Evolutionary conservation across 2,113 vertebrate species (phyloP), one percentile per base, ranked within the genome.

Genomic region (Pseudopodoces humilis): DNA sequence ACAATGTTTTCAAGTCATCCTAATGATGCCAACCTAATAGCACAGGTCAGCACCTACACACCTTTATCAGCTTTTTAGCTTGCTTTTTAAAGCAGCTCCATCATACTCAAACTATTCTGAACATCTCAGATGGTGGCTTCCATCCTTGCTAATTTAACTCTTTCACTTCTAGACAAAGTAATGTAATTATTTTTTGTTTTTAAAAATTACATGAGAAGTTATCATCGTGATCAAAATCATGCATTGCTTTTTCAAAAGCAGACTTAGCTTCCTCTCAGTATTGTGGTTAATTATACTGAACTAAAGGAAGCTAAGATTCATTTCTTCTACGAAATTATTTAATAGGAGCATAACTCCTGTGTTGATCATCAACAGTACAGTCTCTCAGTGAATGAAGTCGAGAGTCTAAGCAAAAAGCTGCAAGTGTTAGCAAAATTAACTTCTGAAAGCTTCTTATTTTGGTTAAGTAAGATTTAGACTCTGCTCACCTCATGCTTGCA

Each of bases 371-470:
- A 68, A 53, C 13, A 56, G 24, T 8, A 53, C 5, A 75, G 76
- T 16, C 49, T 20, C 15, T 44, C 20, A 52, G 11, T 58, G 4
- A 64, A 77, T 58, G 4, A 64, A 77, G 52, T 28, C 24, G 13
- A 88, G 15, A 25, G 30, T 10, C 33, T 50, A 70, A 90, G 59
- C 12, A 91, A 94, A 88, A 0, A 95, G 59, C 75, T 83, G 22
- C 27, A 70, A 81, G 52, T 72, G 56, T 77, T 43, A 64, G 72
- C 35, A 90, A 94, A 95, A 93, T 88, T 95, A 86, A 81, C 90
- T 92, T 81, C 85, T 52, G 44, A 88, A 94, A 96, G 79, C 75
- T 80, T 69, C 90, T 93, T 93, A 88, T 71, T 94, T 88, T 64
- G 37, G 58, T 83, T 90, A 90, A 91, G 37, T 28, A 71, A 77